Evolutionary conservation across 1,140 invertebrate species (phyloP).

Genomic region (Glomeris maerens): DNA sequence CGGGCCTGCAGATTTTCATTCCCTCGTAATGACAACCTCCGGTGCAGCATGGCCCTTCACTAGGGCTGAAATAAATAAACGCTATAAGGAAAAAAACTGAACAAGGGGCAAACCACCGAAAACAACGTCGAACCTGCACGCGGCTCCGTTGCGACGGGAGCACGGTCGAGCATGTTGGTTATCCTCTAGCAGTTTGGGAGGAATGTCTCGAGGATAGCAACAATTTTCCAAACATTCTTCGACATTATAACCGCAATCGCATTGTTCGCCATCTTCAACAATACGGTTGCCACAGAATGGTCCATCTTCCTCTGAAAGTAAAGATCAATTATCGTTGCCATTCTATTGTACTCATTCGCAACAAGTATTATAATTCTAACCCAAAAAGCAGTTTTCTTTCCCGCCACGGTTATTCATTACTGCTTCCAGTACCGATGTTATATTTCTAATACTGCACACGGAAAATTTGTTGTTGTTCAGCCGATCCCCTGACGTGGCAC

Average conservation of each 20-base stretch:
- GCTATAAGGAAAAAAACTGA: constrained; percentile 11
- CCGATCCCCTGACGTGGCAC: constrained; percentile 81
- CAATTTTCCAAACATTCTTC: constrained; percentile 84
- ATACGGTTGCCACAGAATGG: constrained; percentile 99
- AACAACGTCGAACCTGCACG: constrained; percentile 50
- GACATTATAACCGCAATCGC: constrained; percentile 94
- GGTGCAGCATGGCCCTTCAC: constrained; percentile 90
- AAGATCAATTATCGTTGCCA: background rate
- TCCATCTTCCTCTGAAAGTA: constrained; percentile 54
- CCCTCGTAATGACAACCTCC: constrained; percentile 58
- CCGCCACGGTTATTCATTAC: constrained; percentile 63
- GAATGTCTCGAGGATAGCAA: constrained; percentile 74
- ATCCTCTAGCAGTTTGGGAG: constrained; percentile 46
- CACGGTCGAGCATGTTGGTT: constrained; percentile 66
- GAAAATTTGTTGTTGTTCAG: constrained; percentile 93
- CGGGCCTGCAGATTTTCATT: constrained; percentile 49
- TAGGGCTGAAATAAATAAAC: constrained; percentile 54
- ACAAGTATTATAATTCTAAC: constrained; percentile 28
- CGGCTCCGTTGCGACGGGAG: constrained; percentile 51
- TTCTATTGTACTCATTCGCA: background rate
- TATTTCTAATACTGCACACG: constrained; percentile 83
- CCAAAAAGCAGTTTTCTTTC: constrained; percentile 88
- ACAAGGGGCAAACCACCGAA: background rate
- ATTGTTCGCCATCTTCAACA: constrained; percentile 92
- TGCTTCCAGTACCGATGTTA: constrained; percentile 82